These are phyloP conservation scores for Dryoscopus gambensis DNA, from an alignment of 2,113 vertebrate species.

Conservation along the genomic window DNA sequence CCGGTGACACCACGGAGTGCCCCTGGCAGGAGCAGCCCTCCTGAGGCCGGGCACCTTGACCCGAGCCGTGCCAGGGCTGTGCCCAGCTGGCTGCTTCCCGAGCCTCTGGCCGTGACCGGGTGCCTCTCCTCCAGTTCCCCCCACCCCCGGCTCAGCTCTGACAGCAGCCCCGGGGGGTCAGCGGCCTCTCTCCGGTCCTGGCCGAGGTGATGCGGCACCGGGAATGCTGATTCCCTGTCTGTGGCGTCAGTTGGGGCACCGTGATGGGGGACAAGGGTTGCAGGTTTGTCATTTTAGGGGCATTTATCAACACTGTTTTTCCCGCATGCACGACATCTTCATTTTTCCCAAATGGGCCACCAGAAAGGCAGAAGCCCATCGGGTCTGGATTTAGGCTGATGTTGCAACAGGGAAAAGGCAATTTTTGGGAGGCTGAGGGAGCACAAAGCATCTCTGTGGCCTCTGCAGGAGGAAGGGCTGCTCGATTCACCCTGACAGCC, in stretches of 20 bases:
- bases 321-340: background rate
- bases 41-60: background rate
- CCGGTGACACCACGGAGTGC: background rate
- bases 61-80: background rate
- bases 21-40: background rate
- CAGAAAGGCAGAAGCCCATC: background rate
- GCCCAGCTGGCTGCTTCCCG: background rate
- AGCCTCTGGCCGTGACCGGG: background rate
- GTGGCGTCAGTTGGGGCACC: background rate
- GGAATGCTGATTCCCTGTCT: background rate
- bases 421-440: background rate
- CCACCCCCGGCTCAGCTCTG: background rate
- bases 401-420: background rate
- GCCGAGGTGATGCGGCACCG: background rate
- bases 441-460: background rate
- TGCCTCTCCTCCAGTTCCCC: background rate
- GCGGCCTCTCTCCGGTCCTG: background rate
- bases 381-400: background rate
- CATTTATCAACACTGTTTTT: fast-evolving
- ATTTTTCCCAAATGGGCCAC: background rate
- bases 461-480: background rate
- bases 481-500: background rate
- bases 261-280: background rate
- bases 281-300: background rate
- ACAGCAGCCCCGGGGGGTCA: background rate